Percentiles rank a stretch among this genome's conserved stretches.
phyloP scores from a whole-genome alignment of 2,888 invertebrate species.

The Acrobasis repandana region DNA sequence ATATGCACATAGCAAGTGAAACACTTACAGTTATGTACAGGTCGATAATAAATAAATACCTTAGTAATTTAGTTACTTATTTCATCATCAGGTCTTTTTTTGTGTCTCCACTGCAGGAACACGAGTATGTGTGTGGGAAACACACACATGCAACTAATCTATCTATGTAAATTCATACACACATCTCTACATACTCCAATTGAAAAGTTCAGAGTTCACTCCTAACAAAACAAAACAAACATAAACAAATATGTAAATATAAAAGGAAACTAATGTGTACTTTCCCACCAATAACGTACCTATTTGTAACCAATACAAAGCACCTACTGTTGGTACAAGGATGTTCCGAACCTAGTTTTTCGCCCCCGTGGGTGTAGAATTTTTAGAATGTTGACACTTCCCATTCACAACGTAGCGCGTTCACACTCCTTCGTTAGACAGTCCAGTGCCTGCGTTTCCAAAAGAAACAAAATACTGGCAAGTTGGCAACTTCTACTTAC shows the following conservation, averaged over 20 bases:
- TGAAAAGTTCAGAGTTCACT: no score
- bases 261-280: slow-evolving; percentile 1
- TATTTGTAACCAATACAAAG: not conserved
- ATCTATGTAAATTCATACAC: no score
- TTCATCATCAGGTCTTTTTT: no score
- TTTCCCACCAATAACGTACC: slow-evolving; percentile 16
- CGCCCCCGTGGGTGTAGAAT: slow-evolving; percentile 19
- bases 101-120: no score
- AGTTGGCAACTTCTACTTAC: not conserved
- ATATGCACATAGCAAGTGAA: not conserved
- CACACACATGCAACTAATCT: no score
- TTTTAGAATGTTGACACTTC: slow-evolving; percentile 18
- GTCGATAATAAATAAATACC: no score
- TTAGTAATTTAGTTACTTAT: no score
- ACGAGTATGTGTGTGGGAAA: no score
- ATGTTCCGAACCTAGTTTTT: slow-evolving; percentile 14
- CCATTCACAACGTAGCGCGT: slow-evolving; percentile 12
- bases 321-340: not conserved
- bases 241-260: not conserved
- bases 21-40: no score
- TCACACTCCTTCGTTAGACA: slow-evolving; percentile 21
- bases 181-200: no score
- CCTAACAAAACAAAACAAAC: no score
- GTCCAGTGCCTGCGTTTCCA: not conserved
- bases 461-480: slow-evolving; percentile 15